Evolutionary conservation across 2,113 vertebrate species (phyloP).

Genomic region (Microcebus murinus): DNA sequence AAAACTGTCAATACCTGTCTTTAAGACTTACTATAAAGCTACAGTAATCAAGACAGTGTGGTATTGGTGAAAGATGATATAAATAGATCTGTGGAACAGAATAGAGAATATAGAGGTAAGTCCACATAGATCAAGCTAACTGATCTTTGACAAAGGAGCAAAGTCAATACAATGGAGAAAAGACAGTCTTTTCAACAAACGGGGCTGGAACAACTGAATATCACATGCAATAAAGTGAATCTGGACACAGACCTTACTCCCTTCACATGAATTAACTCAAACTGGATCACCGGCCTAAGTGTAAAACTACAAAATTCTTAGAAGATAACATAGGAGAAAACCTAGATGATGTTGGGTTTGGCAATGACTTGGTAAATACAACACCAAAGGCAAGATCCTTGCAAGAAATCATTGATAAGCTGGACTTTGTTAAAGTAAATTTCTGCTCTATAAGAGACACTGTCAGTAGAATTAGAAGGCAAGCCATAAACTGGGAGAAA

Average conservation of each 20-base stretch:
- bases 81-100: not conserved
- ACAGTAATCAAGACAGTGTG: not conserved
- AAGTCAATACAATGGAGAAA: not conserved
- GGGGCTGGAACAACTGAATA: not conserved
- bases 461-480: not conserved
- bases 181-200: not conserved
- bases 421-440: not conserved
- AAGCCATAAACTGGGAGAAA: not conserved
- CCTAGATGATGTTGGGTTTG: not conserved
- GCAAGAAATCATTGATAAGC: not conserved
- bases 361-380: not conserved
- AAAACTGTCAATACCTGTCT: not conserved
- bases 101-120: not conserved
- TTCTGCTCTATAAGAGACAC: not conserved
- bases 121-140: not conserved
- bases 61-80: not conserved
- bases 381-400: not conserved
- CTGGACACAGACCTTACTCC: not conserved
- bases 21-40: not conserved
- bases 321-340: not conserved
- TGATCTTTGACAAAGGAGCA: not conserved
- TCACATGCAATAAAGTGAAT: not conserved
- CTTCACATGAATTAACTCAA: not conserved
- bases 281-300: not conserved
- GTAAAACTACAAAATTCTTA: not conserved